Percentiles rank a stretch among this genome's conserved stretches.
phyloP scores from a whole-genome alignment of 2,797 vertebrate species.

The Anguilla pacifica region DNA sequence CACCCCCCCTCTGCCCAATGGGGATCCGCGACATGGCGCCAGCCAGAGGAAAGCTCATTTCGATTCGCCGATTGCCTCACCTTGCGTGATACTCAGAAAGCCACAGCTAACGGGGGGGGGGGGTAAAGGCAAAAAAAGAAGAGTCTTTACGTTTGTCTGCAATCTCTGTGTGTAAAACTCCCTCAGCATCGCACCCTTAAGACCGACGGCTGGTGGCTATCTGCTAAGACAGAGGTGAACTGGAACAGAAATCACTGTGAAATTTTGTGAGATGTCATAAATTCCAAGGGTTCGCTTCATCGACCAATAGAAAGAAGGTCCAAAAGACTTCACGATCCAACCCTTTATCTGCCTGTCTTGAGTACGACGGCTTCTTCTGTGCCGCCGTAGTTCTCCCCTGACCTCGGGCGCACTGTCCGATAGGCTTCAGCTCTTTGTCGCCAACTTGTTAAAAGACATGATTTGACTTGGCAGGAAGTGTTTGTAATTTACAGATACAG shows the following conservation, averaged over 20 bases:
- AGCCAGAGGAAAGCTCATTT: not conserved
- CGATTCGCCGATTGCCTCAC: not conserved
- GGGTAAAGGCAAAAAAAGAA: not conserved
- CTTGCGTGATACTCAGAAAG: not conserved
- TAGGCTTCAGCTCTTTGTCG: not conserved
- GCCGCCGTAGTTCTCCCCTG: not conserved
- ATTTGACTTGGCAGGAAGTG: conserved; percentile 7
- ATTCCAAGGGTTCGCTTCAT: not conserved
- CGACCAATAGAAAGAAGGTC: too few relatives aligned
- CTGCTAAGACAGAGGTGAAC: not conserved
- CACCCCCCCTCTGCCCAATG: not conserved
- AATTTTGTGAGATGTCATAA: not conserved
- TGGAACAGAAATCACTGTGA: not conserved
- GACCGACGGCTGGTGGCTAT: not conserved
- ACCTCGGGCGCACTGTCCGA: not conserved
- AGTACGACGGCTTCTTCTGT: not conserved
- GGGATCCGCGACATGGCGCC: not conserved
- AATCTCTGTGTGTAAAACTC: not conserved
- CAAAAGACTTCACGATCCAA: not conserved
- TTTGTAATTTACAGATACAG: not conserved
- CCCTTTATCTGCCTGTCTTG: not conserved
- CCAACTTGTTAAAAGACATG: not conserved
- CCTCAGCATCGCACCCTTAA: not conserved
- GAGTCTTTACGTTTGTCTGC: too few relatives aligned
- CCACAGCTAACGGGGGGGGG: not conserved